Percentiles rank a stretch among this genome's conserved stretches.
These are phyloP conservation scores for Euclidia mi DNA, from an alignment of 2,888 invertebrate genomes.

Conservation along the genomic window DNA sequence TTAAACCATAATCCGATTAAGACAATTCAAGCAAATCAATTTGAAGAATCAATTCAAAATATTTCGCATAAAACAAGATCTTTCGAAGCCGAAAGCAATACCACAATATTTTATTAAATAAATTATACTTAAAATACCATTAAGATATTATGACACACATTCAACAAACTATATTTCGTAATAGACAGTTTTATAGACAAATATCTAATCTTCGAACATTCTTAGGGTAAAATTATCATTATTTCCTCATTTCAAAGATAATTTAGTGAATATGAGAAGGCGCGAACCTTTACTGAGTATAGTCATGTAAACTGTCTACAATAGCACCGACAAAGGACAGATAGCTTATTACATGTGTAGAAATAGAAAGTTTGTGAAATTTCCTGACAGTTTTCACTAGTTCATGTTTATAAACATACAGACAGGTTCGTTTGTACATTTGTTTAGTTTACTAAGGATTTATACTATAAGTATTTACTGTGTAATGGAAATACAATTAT, in stretches of 20 bases:
- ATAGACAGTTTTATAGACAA: slow-evolving; percentile 34
- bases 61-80: too few relatives aligned
- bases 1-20: too few relatives aligned
- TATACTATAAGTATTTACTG: too few relatives aligned
- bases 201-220: slow-evolving; percentile 27
- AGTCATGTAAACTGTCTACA: neutral
- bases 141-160: neutral
- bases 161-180: slow-evolving; percentile 24
- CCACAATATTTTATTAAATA: too few relatives aligned
- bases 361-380: slow-evolving; percentile 42
- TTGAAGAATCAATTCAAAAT: too few relatives aligned
- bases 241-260: slow-evolving; percentile 37
- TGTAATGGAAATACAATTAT: too few relatives aligned
- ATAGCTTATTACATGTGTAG: slow-evolving; percentile 19
- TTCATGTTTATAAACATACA: neutral
- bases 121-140: too few relatives aligned
- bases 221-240: slow-evolving; percentile 36
- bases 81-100: too few relatives aligned
- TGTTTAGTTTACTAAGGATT: too few relatives aligned
- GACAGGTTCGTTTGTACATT: neutral
- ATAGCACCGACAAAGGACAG: slow-evolving; percentile 21
- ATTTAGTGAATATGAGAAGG: neutral
- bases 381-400: slow-evolving; percentile 20
- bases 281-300: neutral
- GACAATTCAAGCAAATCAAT: too few relatives aligned